These are phyloP conservation scores for Rhadina sibilatrix DNA, from an alignment of 2,113 vertebrate genomes.

Conservation along the genomic window DNA sequence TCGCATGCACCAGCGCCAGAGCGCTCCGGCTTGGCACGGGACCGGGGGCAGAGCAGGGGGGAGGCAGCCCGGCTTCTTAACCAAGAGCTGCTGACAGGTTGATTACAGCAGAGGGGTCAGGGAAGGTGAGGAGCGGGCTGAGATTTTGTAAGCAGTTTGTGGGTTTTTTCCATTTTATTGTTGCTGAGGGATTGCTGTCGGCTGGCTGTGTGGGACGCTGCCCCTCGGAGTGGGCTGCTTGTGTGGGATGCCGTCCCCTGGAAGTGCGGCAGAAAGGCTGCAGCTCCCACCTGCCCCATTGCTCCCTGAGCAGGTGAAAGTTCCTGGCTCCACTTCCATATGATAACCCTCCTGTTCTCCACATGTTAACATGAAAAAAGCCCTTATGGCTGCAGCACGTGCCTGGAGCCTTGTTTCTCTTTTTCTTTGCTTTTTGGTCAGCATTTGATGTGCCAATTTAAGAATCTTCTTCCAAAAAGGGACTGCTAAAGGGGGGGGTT, in stretches of 20 bases:
- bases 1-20: not conserved
- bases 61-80: not conserved
- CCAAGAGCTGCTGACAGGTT: conserved; percentile 35
- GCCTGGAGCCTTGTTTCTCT: not conserved
- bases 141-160: conserved; percentile 40
- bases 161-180: conserved; percentile 4
- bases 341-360: not conserved
- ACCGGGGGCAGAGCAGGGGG: not conserved
- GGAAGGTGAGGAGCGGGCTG: conserved; percentile 6
- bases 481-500: not conserved
- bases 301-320: conserved; percentile 27
- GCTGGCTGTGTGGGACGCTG: not conserved
- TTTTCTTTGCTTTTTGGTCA: not conserved
- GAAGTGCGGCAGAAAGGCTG: not conserved
- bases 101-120: conserved; percentile 28
- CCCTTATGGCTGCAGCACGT: not conserved
- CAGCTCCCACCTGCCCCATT: not conserved
- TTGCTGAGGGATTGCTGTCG: not conserved
- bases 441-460: not conserved
- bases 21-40: conserved; percentile 27
- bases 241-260: not conserved
- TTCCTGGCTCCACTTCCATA: not conserved
- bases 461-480: not conserved
- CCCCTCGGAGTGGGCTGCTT: not conserved
- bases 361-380: not conserved